These are phyloP conservation scores for Uria lomvia DNA, from an alignment of 2,113 vertebrate genomes.

Conservation along the genomic window DNA sequence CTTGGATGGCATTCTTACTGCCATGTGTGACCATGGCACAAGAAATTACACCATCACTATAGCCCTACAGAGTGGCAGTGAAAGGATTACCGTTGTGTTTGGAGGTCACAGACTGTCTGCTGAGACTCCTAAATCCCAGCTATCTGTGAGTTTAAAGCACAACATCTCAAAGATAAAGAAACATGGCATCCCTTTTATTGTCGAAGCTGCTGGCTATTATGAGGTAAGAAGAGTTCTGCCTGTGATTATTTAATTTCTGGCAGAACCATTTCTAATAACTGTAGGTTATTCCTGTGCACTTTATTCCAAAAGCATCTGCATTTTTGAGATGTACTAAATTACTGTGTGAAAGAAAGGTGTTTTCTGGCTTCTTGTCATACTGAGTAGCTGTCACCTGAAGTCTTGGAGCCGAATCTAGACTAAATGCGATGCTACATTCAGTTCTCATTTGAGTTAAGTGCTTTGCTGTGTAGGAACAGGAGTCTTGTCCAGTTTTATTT, in stretches of 20 bases:
- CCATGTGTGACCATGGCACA: conserved; percentile 29
- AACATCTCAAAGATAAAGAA: conserved; percentile 57
- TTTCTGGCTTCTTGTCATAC: not conserved
- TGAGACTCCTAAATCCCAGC: not conserved
- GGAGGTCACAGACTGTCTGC: not conserved
- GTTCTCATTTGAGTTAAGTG: not conserved
- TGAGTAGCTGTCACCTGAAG: not conserved
- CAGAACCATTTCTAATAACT: not conserved
- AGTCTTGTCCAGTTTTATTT: not conserved
- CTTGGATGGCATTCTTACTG: conserved; percentile 28
- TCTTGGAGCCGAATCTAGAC: not conserved
- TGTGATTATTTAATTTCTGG: not conserved
- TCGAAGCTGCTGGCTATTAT: conserved; percentile 65
- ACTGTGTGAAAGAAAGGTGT: not conserved
- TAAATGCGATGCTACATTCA: not conserved
- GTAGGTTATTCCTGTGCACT: not conserved
- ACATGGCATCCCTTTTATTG: conserved; percentile 64
- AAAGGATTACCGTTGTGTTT: conserved; percentile 60
- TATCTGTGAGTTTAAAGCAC: conserved; percentile 66
- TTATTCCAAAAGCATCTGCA: not conserved
- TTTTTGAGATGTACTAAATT: not conserved
- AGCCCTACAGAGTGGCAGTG: conserved; percentile 59
- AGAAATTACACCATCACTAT: conserved; percentile 32
- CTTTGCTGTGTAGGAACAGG: not conserved
- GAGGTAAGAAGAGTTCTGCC: conserved; percentile 65